A percentile compares a stretch with the other conserved stretches of the same genome.
These are phyloP conservation scores for Plutella xylostella DNA, from an alignment of 2,888 invertebrate genomes.

Conservation along the genomic window DNA sequence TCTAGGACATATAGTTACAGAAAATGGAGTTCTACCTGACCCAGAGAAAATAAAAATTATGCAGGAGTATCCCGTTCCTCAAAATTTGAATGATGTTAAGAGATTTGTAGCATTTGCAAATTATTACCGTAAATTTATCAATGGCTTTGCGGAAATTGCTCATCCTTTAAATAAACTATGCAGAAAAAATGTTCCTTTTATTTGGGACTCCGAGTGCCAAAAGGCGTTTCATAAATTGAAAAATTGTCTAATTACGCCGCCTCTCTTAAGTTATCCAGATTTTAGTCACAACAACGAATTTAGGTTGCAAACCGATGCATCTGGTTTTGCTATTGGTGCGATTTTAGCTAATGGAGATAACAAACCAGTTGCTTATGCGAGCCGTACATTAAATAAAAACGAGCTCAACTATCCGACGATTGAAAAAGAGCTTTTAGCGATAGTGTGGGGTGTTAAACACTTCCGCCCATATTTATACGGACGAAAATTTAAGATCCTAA, in stretches of 20 bases:
- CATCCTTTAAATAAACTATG: background rate
- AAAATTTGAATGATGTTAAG: background rate
- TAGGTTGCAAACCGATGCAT: conserved; percentile 2
- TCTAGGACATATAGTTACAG: background rate
- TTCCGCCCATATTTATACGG: conserved; percentile 7
- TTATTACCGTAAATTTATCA: background rate
- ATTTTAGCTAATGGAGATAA: conserved; percentile 7
- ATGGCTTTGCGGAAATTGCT: background rate
- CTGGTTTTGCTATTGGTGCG: conserved; percentile 1
- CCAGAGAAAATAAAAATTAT: conserved; percentile 17
- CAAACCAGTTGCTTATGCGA: conserved; percentile 8
- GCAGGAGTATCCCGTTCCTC: background rate
- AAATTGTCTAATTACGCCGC: conserved; percentile 25
- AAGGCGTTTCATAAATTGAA: conserved; percentile 20
- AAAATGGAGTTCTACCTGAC: background rate
- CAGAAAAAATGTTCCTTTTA: too few species aligned
- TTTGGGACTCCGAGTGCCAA: too few species aligned
- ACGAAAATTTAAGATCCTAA: conserved; percentile 2
- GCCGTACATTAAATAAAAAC: conserved; percentile 1
- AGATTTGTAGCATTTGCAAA: conserved; percentile 2
- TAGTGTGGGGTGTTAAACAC: conserved; percentile 6
- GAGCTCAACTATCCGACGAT: conserved; percentile 1
- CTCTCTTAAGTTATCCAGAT: conserved; percentile 32
- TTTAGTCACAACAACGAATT: conserved; percentile 20
- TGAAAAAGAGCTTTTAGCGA: conserved; percentile 5